Evolutionary conservation across 2,888 invertebrate genomes (phyloP), one percentile per base, ranked within the genome.

Genomic region (Matsumyia berberina): DNA sequence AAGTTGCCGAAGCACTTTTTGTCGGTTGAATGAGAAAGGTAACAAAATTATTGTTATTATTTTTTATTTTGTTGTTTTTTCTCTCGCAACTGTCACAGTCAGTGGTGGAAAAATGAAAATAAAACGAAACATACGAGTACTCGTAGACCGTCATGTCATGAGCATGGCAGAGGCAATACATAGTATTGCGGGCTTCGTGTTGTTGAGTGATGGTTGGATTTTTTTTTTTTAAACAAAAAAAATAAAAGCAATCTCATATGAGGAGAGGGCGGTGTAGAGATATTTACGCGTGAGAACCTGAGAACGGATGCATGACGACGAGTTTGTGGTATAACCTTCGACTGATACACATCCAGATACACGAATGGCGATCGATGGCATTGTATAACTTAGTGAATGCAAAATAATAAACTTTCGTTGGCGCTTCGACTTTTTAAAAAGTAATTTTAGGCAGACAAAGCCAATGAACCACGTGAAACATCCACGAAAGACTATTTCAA

Each of bases 231-330:
- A 37, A n/a, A 33, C 19, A 55, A 33, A 35, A 55, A 57, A 46
- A 33, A 33, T 44, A 42, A 33, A 53, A 62, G 29, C 37, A 37
- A 73, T 60, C 31, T 39, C 9, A 51, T 58, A 66, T 39, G 15
- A 3, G 4, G 49, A 58, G 66, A 74, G 67, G 67, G 73, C 31
- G 67, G 37, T 24, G 24, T 60, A 4, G 46, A 67, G 44, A 72
- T 62, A 76, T 80, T 76, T 85, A 85, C 74, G 85, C 85, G 79
- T 85, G 85, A 85, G 85, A 85, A 85, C 67, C 80, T 74, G 85
- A 80, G 80, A 85, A 80, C 85, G 85, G 85, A 85, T 85, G 85
- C 85, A 85, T 85, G 80, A 85, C 85, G 80, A 80, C 85, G 80
- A 80, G 57, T 58, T 39, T 72, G 57, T 64, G 46, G 58, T 72